A percentile compares a stretch with the other conserved stretches of the same genome.
Conservation (phyloP, 2,888 invertebrate species). For the Pediacus dermestoides region DNA sequence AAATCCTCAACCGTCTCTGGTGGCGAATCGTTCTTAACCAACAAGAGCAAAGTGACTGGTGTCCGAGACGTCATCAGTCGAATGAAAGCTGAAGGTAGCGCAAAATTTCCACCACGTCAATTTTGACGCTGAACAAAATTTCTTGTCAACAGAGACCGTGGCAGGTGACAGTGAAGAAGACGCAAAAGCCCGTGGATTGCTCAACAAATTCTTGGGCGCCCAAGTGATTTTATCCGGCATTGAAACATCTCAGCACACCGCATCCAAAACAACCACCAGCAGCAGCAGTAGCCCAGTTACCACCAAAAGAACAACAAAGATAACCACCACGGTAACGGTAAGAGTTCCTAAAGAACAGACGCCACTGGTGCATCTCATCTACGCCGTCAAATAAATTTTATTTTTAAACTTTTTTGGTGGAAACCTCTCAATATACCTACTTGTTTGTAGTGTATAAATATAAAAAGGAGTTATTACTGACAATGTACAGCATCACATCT, state of each 20-base stretch:
- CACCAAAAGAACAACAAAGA: conserved; percentile 27
- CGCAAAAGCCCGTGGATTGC: conserved; percentile 67
- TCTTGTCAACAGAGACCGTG: not conserved
- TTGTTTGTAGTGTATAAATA: conserved; percentile 9
- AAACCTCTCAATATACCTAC: not conserved
- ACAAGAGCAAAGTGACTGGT: conserved; percentile 66
- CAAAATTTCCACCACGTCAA: conserved; percentile 47
- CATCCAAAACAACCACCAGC: conserved; percentile 16
- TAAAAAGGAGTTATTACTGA: no score
- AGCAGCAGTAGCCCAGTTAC: conserved; percentile 18
- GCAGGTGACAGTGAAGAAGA: conserved; percentile 67
- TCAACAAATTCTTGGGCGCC: conserved; percentile 81
- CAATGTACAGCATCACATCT: no score
- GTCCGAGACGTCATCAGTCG: conserved; percentile 72
- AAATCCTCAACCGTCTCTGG: conserved; percentile 22
- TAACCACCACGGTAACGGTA: conserved; percentile 36
- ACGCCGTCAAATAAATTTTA: no score
- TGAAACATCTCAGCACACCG: conserved; percentile 51
- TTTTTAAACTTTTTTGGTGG: not conserved
- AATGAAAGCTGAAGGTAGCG: conserved; percentile 61
- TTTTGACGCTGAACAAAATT: no score
- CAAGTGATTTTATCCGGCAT: conserved; percentile 77
- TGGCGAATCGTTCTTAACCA: conserved; percentile 67
- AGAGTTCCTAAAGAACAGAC: no score
- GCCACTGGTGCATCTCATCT: no score